phyloP scores from a whole-genome alignment of 2,797 vertebrate genomes.

The Benthosema pterotum region DNA sequence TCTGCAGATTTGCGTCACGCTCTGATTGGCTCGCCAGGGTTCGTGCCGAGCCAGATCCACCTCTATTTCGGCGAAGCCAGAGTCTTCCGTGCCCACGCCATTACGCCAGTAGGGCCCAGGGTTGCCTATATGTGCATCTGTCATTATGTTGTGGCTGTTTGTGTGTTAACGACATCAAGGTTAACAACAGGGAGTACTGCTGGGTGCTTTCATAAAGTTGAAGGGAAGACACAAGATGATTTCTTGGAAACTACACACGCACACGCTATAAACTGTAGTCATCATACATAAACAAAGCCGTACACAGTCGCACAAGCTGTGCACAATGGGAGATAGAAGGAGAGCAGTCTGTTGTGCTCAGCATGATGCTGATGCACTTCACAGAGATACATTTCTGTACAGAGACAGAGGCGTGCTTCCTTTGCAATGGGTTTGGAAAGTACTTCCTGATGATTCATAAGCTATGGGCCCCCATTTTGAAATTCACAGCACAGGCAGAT shows the following conservation, averaged over 20 bases:
- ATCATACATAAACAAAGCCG: too few species aligned
- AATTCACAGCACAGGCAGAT: slow-evolving; percentile 20
- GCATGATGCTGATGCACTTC: slow-evolving; percentile 46
- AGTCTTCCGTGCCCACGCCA: too few species aligned
- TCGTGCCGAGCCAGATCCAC: too few species aligned
- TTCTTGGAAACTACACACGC: background rate
- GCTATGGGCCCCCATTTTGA: slow-evolving; percentile 16
- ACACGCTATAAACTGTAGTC: background rate
- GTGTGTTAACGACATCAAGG: background rate
- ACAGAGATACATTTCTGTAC: slow-evolving; percentile 41
- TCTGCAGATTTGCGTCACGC: too few species aligned
- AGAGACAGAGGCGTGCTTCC: slow-evolving; percentile 21
- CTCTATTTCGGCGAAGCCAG: too few species aligned
- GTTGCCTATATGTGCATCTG: background rate
- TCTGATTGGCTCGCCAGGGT: too few species aligned
- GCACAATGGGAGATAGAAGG: too few species aligned
- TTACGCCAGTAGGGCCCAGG: too few species aligned
- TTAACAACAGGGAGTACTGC: background rate
- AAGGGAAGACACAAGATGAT: slow-evolving; percentile 10
- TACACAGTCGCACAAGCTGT: too few species aligned
- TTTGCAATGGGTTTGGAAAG: slow-evolving; percentile 21
- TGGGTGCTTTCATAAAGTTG: slow-evolving; percentile 1
- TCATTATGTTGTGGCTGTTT: slow-evolving; percentile 16
- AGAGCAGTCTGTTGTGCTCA: slow-evolving; percentile 52
- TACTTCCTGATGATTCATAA: slow-evolving; percentile 27